phyloP scores from a whole-genome alignment of 2,113 vertebrate genomes.

The Spheniscus mendiculus region DNA sequence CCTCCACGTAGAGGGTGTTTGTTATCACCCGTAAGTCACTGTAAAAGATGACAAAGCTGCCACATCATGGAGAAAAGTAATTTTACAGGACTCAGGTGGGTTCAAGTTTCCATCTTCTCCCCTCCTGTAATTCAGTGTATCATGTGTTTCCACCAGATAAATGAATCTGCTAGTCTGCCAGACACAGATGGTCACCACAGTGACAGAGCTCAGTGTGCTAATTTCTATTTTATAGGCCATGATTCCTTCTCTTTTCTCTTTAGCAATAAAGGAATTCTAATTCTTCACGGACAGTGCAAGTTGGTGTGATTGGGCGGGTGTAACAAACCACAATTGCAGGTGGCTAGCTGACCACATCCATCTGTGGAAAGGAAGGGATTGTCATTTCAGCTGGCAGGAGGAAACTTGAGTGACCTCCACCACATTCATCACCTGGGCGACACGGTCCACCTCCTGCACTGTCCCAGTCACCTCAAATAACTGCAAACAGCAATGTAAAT shows the following conservation, averaged over 20 bases:
- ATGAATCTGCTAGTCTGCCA: not conserved
- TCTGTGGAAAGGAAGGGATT: not conserved
- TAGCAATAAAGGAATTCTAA: not conserved
- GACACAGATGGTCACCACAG: conserved; percentile 10
- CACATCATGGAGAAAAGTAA: conserved; percentile 48
- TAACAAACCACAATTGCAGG: not conserved
- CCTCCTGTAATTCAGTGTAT: not conserved
- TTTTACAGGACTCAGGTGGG: conserved; percentile 40
- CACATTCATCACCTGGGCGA: not conserved
- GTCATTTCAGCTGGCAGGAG: not conserved
- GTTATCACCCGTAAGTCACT: conserved; percentile 7
- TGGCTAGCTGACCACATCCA: not conserved
- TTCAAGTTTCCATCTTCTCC: conserved; percentile 8
- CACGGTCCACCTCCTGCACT: not conserved
- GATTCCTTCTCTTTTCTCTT: not conserved
- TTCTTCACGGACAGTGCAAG: not conserved
- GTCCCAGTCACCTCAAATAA: not conserved
- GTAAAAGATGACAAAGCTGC: conserved; percentile 67
- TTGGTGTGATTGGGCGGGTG: not conserved
- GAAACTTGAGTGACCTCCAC: not conserved
- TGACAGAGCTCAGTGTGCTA: not conserved
- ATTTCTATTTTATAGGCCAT: not conserved
- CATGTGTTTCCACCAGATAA: conserved; percentile 4
- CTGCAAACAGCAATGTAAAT: not conserved
- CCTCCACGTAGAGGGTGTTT: not conserved